Evolutionary conservation across 1,140 invertebrate species (phyloP).

Genomic region (Drosophila rhopaloa): DNA sequence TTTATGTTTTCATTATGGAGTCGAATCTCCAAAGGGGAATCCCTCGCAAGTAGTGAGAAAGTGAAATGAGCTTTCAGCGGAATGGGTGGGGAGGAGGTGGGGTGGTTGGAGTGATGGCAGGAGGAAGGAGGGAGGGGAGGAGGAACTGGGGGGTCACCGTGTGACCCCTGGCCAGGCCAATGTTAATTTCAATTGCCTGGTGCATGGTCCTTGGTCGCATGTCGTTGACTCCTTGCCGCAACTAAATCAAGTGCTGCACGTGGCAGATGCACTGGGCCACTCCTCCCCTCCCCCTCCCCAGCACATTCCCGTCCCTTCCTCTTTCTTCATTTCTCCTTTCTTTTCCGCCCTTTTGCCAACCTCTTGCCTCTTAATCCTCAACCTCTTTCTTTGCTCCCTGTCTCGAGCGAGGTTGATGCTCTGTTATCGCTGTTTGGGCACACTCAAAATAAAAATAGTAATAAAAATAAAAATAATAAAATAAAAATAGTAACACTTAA

Average conservation of each 20-base stretch:
- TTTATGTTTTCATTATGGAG: conserved; percentile 42
- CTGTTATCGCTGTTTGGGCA: conserved; percentile 37
- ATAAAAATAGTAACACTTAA: too few species aligned
- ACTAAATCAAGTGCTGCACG: conserved; percentile 73
- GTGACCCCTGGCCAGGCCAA: conserved; percentile 27
- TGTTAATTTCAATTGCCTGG: conserved; percentile 72
- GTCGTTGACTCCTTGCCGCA: conserved; percentile 62
- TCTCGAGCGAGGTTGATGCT: conserved; percentile 39
- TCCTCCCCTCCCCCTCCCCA: neutral
- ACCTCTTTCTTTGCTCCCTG: conserved; percentile 29
- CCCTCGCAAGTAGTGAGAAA: conserved; percentile 52
- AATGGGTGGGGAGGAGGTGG: neutral
- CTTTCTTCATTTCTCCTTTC: conserved; percentile 7
- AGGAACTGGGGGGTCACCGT: conserved; percentile 2
- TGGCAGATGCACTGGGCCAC: conserved; percentile 60
- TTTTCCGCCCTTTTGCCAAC: conserved; percentile 7
- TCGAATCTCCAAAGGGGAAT: conserved; percentile 19
- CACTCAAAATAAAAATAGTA: too few species aligned
- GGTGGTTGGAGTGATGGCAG: neutral
- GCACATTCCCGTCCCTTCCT: neutral
- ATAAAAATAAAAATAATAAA: too few species aligned
- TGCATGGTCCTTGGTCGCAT: conserved; percentile 37
- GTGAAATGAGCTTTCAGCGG: conserved; percentile 60
- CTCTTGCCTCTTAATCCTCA: neutral
- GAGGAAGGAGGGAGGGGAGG: neutral